Evolutionary conservation across 2,797 vertebrate species (phyloP).

Genomic region (Dendrocincla tyrannina): DNA sequence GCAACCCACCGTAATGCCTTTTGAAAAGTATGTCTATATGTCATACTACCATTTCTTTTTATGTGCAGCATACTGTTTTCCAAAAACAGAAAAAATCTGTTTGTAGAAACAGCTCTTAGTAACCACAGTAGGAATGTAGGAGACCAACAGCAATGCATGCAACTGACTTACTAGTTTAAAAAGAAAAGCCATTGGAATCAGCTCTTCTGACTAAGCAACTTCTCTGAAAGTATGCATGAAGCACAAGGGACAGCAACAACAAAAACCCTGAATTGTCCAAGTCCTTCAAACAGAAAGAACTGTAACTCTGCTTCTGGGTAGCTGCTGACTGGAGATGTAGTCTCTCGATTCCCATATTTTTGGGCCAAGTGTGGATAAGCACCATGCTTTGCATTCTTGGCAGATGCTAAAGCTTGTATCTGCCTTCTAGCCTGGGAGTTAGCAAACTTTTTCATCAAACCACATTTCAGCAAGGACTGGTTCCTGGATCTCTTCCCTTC

Average conservation of each 20-base stretch:
- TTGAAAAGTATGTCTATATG: slow-evolving; percentile 4
- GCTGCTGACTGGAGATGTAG: slow-evolving; percentile 33
- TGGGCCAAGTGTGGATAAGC: slow-evolving; percentile 23
- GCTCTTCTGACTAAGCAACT: slow-evolving; percentile 56
- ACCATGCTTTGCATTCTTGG: slow-evolving; percentile 64
- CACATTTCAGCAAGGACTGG: slow-evolving; percentile 59
- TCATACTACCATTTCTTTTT: slow-evolving; percentile 19
- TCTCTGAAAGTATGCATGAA: background rate
- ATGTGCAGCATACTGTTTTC: slow-evolving; percentile 42
- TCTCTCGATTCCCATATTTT: slow-evolving; percentile 34
- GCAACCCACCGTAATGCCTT: background rate
- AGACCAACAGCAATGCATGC: slow-evolving; percentile 15
- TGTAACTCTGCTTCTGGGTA: slow-evolving; percentile 7
- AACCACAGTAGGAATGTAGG: slow-evolving; percentile 36
- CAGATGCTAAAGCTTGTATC: slow-evolving; percentile 59
- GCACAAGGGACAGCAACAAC: slow-evolving; percentile 1
- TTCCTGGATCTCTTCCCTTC: slow-evolving; percentile 67
- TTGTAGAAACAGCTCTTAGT: slow-evolving; percentile 26
- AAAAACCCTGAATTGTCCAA: background rate
- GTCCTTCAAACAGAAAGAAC: background rate
- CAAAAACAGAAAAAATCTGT: slow-evolving; percentile 43
- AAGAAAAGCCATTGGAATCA: slow-evolving; percentile 17
- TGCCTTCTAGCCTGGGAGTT: slow-evolving; percentile 70
- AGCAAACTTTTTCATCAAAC: slow-evolving; percentile 66
- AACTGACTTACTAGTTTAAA: background rate